Percentiles rank a stretch among this genome's conserved stretches.
Evolutionary conservation across 2,888 invertebrate species (phyloP).

Genomic region (Cheilosia soror): DNA sequence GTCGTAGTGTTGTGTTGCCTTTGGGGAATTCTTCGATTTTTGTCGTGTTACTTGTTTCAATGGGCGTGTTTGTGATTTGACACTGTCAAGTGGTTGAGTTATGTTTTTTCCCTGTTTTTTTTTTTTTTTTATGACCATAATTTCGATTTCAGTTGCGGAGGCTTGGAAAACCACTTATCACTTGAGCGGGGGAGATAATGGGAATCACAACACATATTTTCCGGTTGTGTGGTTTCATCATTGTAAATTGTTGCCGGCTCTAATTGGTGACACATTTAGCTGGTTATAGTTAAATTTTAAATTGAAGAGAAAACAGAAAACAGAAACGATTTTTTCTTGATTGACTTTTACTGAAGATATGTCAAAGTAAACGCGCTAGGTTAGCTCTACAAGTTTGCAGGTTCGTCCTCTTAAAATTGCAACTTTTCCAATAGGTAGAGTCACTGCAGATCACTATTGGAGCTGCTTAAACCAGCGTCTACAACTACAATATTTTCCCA

Average conservation of each 20-base stretch:
- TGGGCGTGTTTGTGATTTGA: conserved; percentile 61
- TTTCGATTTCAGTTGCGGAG: conserved; percentile 18
- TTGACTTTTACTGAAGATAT: too few relatives aligned
- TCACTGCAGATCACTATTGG: too few relatives aligned
- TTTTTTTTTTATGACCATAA: background rate
- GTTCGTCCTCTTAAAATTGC: too few relatives aligned
- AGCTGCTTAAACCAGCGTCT: too few relatives aligned
- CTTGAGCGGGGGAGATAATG: conserved; percentile 33
- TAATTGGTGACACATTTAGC: conserved; percentile 42
- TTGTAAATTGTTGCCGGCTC: conserved; percentile 21
- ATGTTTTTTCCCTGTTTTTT: background rate
- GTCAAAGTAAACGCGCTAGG: too few relatives aligned
- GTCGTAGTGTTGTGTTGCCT: too few relatives aligned
- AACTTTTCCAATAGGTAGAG: too few relatives aligned
- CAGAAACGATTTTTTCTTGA: background rate
- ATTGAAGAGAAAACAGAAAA: background rate
- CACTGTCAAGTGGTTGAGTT: conserved; percentile 65
- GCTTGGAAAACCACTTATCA: conserved; percentile 49
- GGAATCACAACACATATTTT: conserved; percentile 50
- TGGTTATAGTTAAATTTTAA: background rate
- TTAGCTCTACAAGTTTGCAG: too few relatives aligned
- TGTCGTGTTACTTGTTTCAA: background rate
- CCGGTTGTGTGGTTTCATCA: background rate
- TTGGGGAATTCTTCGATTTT: background rate
- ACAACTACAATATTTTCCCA: too few relatives aligned